Percentiles rank a stretch among this genome's conserved stretches.
Conservation (phyloP, 2,888 invertebrate species). For the Osedax fenrisi region DNA sequence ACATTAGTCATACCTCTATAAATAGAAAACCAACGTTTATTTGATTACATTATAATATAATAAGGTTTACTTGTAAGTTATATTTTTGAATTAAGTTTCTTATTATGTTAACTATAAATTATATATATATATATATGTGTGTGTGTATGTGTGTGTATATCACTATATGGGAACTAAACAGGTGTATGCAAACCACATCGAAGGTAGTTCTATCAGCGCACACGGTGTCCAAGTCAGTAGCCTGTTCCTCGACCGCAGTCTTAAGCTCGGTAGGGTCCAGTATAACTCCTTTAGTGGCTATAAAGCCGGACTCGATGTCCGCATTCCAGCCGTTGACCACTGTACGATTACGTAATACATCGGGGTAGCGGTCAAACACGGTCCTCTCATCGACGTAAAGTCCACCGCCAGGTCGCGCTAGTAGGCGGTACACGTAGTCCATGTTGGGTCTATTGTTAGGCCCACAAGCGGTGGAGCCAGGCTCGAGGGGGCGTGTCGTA, state of each 20-base stretch:
- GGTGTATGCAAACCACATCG: too few species aligned
- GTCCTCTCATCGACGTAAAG: constrained; percentile 40
- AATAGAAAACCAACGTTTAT: too few species aligned
- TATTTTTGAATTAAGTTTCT: too few species aligned
- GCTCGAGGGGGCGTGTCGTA: constrained; percentile 11
- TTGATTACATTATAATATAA: too few species aligned
- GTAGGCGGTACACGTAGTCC: constrained; percentile 35
- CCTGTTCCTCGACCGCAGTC: not conserved
- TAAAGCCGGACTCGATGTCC: constrained; percentile 23
- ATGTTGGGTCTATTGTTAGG: constrained; percentile 22
- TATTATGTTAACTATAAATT: too few species aligned
- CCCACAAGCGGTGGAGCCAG: constrained; percentile 27
- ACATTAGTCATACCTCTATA: too few species aligned
- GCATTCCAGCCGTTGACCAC: constrained; percentile 31
- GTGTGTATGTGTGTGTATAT: too few species aligned
- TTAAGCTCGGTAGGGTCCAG: not conserved
- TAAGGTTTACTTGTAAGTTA: too few species aligned
- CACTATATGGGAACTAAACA: too few species aligned
- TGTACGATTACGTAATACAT: constrained; percentile 16
- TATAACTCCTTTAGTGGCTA: not conserved
- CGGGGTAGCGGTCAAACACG: constrained; percentile 31
- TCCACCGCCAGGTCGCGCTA: constrained; percentile 38
- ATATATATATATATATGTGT: too few species aligned
- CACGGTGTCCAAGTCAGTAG: not conserved
- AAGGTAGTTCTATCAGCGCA: too few species aligned